phyloP scores from a whole-genome alignment of 2,888 invertebrate genomes.

The Platycheirus albimanus region DNA sequence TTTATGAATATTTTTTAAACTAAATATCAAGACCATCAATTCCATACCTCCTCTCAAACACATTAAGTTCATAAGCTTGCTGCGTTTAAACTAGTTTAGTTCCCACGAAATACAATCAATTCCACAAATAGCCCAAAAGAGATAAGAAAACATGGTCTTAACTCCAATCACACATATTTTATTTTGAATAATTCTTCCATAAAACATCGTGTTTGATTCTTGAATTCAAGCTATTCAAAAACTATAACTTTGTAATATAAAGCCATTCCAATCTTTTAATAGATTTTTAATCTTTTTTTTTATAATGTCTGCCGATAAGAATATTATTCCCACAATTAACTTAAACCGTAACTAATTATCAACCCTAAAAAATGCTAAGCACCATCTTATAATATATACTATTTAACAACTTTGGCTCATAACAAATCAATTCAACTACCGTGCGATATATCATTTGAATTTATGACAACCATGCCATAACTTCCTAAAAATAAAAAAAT shows the following conservation, averaged over 20 bases:
- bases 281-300: slow-evolving; percentile 52
- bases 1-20: no score
- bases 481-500: slow-evolving; percentile 6
- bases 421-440: slow-evolving; percentile 64
- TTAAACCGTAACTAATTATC: slow-evolving; percentile 52
- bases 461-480: slow-evolving; percentile 34
- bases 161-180: slow-evolving; percentile 24
- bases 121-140: not conserved
- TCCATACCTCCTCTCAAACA: no score
- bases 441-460: slow-evolving; percentile 60
- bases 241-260: slow-evolving; percentile 35
- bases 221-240: slow-evolving; percentile 35
- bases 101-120: no score
- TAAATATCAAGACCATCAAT: no score
- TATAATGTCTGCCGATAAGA: slow-evolving; percentile 45
- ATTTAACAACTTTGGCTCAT: slow-evolving; percentile 21
- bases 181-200: slow-evolving; percentile 16
- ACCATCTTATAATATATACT: not conserved
- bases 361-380: slow-evolving; percentile 26
- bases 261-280: slow-evolving; percentile 43
- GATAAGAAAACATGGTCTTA: not conserved
- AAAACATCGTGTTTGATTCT: slow-evolving; percentile 11
- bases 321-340: slow-evolving; percentile 17
- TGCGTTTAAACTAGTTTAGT: no score
- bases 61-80: no score